These are phyloP conservation scores for Patagioenas fasciata DNA, from an alignment of 2,113 vertebrate genomes.

Conservation along the genomic window DNA sequence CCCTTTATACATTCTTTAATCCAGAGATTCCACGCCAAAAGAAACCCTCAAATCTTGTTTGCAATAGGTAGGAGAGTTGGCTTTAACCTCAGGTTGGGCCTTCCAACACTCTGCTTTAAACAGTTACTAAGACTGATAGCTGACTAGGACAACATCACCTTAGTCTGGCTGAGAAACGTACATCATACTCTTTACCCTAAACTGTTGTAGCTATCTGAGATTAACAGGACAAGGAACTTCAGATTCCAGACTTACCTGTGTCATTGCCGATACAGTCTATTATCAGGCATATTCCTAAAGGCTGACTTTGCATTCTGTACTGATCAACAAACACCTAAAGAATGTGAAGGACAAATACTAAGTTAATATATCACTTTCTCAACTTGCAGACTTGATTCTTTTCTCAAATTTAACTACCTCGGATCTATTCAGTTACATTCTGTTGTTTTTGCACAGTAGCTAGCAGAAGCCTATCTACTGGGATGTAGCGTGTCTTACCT, in stretches of 20 bases:
- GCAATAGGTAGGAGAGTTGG: neutral
- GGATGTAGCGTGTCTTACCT: neutral
- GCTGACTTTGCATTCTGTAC: slow-evolving; percentile 80
- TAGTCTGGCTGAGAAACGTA: neutral
- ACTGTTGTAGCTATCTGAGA: neutral
- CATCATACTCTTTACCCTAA: neutral
- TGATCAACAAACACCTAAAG: slow-evolving; percentile 65
- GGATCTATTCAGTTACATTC: neutral
- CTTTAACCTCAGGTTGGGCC: neutral
- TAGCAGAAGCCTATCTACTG: neutral
- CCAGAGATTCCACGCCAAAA: neutral
- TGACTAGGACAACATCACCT: neutral
- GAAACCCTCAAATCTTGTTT: neutral
- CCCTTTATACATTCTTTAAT: neutral
- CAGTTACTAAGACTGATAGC: neutral
- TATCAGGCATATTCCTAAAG: slow-evolving; percentile 88
- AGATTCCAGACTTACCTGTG: slow-evolving; percentile 77
- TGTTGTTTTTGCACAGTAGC: neutral
- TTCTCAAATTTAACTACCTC: neutral
- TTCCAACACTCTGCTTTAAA: neutral
- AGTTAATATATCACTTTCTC: neutral
- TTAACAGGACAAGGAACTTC: neutral
- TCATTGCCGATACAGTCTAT: slow-evolving; percentile 91
- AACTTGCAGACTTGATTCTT: neutral
- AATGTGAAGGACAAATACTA: neutral